Evolutionary conservation across 2,113 vertebrate species (phyloP), one percentile per base, ranked within the genome.

Genomic region (Thinocorus orbignyianus): DNA sequence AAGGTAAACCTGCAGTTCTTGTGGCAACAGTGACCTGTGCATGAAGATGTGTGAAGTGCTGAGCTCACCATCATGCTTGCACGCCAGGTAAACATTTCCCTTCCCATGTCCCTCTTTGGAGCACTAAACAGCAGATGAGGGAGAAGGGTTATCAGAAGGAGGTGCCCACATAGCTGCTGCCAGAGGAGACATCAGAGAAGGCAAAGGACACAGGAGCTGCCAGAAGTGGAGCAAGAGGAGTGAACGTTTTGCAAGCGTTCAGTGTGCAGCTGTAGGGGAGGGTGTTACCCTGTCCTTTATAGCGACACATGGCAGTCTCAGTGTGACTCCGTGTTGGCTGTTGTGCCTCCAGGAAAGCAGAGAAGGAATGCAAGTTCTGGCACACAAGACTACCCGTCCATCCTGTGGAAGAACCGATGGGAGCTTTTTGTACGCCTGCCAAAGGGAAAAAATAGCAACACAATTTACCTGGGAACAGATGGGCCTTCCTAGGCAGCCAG

Each of bases 401-500:
- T 93, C 66, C 85, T 72, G 83, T 16, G 54, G 65, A 82, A 92
- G 33, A 74, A 37, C 49, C 37, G 78, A 57, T 26, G 72, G 76
- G 86, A 88, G 93, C 42, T 93, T 85, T 90, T 25, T 82, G 85
- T 73, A 57, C 1, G 8, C 62, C 49, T 90, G 93, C 92, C 94
- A 88, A 90, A 77, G 74, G 44, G 41, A 85, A 74, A 11, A 41
- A 76, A 49, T 20, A 92, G 86, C 83, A 71, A 33, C 78, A 81
- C 61, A 71, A 60, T 97, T 92, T 88, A 92, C 95, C 90, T 74
- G 91, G 91, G 82, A 95, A 86, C 96, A 97, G 97, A 97, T 94
- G 95, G 94, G 46, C n/a, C 82, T 69, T 60, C 61, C 94, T 65
- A 87, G 93, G 92, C 93, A 90, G 84, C 70, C 88, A 57, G 94